Evolutionary conservation across 2,113 vertebrate genomes (phyloP).

Genomic region (Smithornis capensis): DNA sequence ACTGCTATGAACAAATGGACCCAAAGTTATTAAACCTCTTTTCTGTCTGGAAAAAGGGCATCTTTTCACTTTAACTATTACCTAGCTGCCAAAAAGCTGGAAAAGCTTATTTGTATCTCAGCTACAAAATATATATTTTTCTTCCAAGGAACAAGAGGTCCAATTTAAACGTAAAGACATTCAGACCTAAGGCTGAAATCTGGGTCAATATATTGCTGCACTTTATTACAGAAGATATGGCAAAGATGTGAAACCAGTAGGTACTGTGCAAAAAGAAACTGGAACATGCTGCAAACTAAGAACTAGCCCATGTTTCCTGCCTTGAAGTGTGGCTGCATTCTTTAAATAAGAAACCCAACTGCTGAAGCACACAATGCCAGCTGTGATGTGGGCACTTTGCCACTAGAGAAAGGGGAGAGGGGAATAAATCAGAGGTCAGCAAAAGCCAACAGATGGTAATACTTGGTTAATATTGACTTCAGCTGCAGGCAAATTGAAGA

Average conservation of each 20-base stretch:
- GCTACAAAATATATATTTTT: background rate
- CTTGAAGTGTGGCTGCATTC: background rate
- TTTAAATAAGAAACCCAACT: conserved; percentile 7
- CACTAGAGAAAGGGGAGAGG: background rate
- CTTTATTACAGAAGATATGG: background rate
- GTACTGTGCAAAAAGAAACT: background rate
- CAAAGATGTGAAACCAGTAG: background rate
- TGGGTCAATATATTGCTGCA: background rate
- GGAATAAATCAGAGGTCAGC: background rate
- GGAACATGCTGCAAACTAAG: background rate
- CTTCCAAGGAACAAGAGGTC: background rate
- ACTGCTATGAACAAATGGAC: conserved; percentile 68
- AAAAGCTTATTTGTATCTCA: conserved; percentile 42
- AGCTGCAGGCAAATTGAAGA: background rate
- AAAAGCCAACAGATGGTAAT: conserved; percentile 32
- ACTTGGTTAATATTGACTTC: background rate
- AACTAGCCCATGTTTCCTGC: background rate
- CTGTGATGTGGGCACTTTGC: background rate
- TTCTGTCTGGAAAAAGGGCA: conserved; percentile 65
- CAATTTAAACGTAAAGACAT: conserved; percentile 19
- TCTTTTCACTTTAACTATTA: conserved; percentile 67
- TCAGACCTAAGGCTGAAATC: conserved; percentile 17
- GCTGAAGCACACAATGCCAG: background rate
- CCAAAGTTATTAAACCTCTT: conserved; percentile 69
- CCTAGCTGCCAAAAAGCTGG: conserved; percentile 61